Conservation (phyloP, 1,140 invertebrate genomes). For the Bathynomus jamesi region DNA sequence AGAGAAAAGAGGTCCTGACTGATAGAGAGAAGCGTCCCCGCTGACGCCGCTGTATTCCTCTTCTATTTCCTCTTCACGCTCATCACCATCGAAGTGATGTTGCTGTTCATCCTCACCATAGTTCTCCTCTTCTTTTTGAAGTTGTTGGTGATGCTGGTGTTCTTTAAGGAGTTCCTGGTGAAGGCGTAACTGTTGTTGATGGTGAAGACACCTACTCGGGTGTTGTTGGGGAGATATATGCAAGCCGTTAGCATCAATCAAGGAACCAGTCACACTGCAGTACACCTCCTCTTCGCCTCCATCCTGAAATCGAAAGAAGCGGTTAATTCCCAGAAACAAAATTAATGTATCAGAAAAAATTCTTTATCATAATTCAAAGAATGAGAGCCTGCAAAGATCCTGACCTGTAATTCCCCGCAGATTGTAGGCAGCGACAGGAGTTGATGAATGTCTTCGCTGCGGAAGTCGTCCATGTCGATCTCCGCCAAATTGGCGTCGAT, state of each 20-base stretch:
- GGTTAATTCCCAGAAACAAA: too few relatives aligned
- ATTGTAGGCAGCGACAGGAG: conserved; percentile 50
- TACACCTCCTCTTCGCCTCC: conserved; percentile 62
- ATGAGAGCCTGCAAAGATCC: too few relatives aligned
- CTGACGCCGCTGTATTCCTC: conserved; percentile 36
- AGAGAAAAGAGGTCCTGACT: conserved; percentile 62
- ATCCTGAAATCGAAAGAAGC: conserved; percentile 47
- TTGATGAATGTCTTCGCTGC: conserved; percentile 80
- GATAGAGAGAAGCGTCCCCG: conserved; percentile 35
- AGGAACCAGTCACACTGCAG: conserved; percentile 68
- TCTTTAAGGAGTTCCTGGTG: not conserved
- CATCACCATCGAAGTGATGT: not conserved
- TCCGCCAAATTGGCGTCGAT: conserved; percentile 86
- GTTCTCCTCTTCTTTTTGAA: conserved; percentile 16
- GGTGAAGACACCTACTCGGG: not conserved
- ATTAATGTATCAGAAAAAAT: too few relatives aligned
- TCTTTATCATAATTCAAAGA: too few relatives aligned
- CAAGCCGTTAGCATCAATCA: conserved; percentile 69
- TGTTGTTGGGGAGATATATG: conserved; percentile 51
- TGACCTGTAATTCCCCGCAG: conserved; percentile 50
- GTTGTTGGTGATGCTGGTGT: not conserved
- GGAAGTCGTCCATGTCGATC: conserved; percentile 88
- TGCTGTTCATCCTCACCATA: conserved; percentile 6
- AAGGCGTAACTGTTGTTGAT: not conserved
- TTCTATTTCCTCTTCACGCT: conserved; percentile 15